A percentile compares a stretch with the other conserved stretches of the same genome.
phyloP scores from a whole-genome alignment of 2,797 vertebrate species.

The Linurgus olivaceus region DNA sequence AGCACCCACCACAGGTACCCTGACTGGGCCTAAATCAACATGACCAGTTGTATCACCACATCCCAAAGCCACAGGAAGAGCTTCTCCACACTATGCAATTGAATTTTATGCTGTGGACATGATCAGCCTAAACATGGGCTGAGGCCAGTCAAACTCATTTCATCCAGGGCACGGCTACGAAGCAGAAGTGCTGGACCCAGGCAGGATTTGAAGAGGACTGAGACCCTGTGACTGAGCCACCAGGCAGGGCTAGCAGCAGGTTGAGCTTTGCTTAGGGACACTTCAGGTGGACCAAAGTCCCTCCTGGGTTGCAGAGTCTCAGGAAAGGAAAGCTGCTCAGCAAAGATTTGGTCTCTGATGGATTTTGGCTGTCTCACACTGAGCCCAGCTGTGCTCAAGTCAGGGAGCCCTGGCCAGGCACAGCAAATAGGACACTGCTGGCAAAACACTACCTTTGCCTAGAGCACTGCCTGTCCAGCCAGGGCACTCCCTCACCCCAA shows the following conservation, averaged over 20 bases:
- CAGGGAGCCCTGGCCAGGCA: not conserved
- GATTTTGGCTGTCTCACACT: not conserved
- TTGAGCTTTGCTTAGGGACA: not conserved
- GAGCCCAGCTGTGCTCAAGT: not conserved
- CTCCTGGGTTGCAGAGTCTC: not conserved
- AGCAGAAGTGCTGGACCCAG: not conserved
- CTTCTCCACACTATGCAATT: not conserved
- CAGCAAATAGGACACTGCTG: accelerated
- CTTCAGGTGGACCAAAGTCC: not conserved
- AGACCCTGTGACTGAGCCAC: accelerated
- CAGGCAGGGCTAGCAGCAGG: not conserved
- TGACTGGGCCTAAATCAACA: not conserved
- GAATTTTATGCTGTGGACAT: not conserved
- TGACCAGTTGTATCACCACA: not conserved
- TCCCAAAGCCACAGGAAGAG: not conserved
- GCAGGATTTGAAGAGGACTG: not conserved
- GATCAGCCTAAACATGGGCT: not conserved
- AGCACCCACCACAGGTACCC: not conserved
- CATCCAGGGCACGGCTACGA: not conserved
- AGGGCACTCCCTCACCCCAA: not conserved
- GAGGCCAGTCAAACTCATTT: not conserved
- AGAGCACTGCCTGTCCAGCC: accelerated
- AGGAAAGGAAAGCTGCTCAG: not conserved
- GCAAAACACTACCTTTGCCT: not conserved
- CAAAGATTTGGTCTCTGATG: not conserved